A percentile compares a stretch with the other conserved stretches of the same genome.
Conservation (phyloP, 1,140 invertebrate species). For the Phortica variegata region DNA sequence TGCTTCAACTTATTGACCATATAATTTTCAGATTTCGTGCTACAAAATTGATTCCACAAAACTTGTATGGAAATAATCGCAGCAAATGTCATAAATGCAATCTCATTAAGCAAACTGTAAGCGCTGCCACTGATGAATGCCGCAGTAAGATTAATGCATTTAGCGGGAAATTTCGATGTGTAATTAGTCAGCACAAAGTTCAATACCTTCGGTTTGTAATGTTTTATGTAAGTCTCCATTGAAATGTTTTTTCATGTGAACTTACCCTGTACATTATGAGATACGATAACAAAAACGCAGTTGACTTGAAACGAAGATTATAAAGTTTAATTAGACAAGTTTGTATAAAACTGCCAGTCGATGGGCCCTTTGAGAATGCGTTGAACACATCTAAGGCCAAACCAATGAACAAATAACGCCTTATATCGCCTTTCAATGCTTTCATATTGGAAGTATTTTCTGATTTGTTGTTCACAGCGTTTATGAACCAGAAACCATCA, state of each 20-base stretch:
- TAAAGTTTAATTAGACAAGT: background rate
- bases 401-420: slow-evolving; percentile 25
- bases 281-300: slow-evolving; percentile 24
- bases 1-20: slow-evolving; percentile 4
- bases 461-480: slow-evolving; percentile 15
- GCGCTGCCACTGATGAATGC: slow-evolving; percentile 24
- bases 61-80: slow-evolving; percentile 28
- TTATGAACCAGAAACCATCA: slow-evolving; percentile 35
- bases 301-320: slow-evolving; percentile 15
- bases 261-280: slow-evolving; percentile 24
- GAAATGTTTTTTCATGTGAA: background rate
- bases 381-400: slow-evolving; percentile 20
- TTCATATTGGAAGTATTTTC: background rate
- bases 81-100: slow-evolving; percentile 26
- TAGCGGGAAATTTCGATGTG: slow-evolving; percentile 6
- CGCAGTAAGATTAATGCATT: too few relatives aligned
- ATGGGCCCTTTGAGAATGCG: slow-evolving; percentile 4
- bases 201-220: too few relatives aligned
- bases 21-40: background rate
- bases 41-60: slow-evolving; percentile 23
- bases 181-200: background rate
- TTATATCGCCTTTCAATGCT: slow-evolving; percentile 5
- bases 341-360: too few relatives aligned
- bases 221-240: too few relatives aligned
- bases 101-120: slow-evolving; percentile 11